Base-by-base conservation (phyloP, 2,113 vertebrate genomes). In the Hippoglossus stenolepis region DNA sequence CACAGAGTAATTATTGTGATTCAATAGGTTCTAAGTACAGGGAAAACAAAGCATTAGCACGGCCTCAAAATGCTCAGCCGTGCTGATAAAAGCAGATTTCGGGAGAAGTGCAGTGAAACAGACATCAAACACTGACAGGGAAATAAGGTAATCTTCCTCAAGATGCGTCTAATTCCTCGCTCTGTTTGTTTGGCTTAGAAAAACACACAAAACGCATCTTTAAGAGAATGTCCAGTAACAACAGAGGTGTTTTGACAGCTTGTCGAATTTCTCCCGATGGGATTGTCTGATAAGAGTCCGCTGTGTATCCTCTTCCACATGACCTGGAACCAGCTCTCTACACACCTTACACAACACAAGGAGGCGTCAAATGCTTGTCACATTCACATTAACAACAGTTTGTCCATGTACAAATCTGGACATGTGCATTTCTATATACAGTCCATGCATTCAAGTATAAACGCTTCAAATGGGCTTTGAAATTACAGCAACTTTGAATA, bases 271-370 rank as follows among this genome's bases (percentile, higher is more conserved):
- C 59, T 70, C 82, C 75, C 73, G 66, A 31, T 73, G 85, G 84
- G 84, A 89, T 70, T 61, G 76, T 77, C 85, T 92, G 87, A 90
- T 91, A 84, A 81, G 82, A 87, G 65, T 82, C 65, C 26, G 61
- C 72, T 31, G 76, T 81, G 70, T 85, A 65, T 63, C 76, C 73
- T 82, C 87, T 77, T 73, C 75, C 64, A 84, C 70, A 77, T 68
- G 51, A 59, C 51, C 57, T 47, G 84, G 13, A 83, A 47, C 62
- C 47, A 31, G 31, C 68, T 82, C 21, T 81, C 70, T 47, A 6
- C 28, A 7, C 28, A 31, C 28, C 28, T 31, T 7, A 31, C 28
- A 31, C 28, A 31, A 31, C 28, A 6, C 5, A 5, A 31, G 5
- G 28, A 31, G 47, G 24, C 51, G 59, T 47, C 13, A 47, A 18